Base-by-base conservation (phyloP, 2,888 invertebrate species). In the Tetheella fluctuosa region DNA sequence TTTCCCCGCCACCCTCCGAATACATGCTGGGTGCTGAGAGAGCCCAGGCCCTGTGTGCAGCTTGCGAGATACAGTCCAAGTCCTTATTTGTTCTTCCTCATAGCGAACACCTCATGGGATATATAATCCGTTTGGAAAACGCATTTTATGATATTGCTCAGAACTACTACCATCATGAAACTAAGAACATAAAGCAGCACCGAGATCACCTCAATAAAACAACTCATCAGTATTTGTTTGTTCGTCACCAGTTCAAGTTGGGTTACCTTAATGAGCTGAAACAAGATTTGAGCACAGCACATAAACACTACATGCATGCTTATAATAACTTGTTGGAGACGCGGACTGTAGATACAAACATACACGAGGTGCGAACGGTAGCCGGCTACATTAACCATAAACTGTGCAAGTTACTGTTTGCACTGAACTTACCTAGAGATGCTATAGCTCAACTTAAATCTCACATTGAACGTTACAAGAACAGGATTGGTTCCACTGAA, bases 381-480 rank as follows among this genome's bases (percentile, higher is more conserved):
- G 98, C 98, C 12, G 98, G 99, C 2, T 98, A 98, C 79, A 95
- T 99, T 37, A 99, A 97, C 85, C 99, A 98, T 83, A 99, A 99
- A 93, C 94, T 99, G 39, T 99, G 99, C 80, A 95, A 97, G 67
- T 90, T 99, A 66, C 95, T 98, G 88, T 99, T 99, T 90, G 95
- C 95, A 69, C 94, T 98, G 70, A 98, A 97, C 86, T 94, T 97
- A 61, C 98, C 99, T 0, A 94, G 98, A 75, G 99, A 99, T 93
- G 97, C 99, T 1, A 98, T 99, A 75, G 95, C 97, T 59, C 99
- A 99, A 85, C 98, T 99, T 77, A 95, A 97, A 75, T 95, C 96
- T 66, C 99, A 99, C 79, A 96, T 98, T 67, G 98, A 99, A 68
- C 96, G 97, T 77, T 99, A 98, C 87, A 97, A 96, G 84, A 94